Percentiles rank a stretch among this genome's conserved stretches.
Conservation (phyloP, 2,888 invertebrate species). For the Platycheirus rosarum region DNA sequence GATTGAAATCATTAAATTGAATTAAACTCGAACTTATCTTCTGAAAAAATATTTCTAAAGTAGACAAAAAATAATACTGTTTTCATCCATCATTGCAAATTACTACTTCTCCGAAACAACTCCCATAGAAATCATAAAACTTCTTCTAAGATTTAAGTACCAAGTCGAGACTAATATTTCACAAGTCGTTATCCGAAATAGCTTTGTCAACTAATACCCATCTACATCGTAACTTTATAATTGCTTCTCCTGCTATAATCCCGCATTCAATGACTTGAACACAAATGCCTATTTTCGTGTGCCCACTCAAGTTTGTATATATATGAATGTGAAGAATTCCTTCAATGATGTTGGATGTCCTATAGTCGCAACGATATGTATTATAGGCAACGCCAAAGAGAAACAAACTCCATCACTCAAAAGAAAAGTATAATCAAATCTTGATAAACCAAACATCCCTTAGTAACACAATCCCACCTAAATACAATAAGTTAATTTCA, state of each 20-base stretch:
- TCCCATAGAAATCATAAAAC: constrained; percentile 4
- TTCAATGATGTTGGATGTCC: neutral
- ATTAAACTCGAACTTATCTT: neutral
- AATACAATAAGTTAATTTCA: constrained; percentile 74
- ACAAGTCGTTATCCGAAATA: constrained; percentile 37
- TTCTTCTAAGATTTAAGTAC: constrained; percentile 1
- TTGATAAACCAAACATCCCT: constrained; percentile 67
- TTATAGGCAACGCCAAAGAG: constrained; percentile 9
- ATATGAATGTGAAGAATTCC: neutral
- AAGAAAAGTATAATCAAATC: constrained; percentile 67
- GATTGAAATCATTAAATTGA: no score
- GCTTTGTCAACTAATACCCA: constrained; percentile 31
- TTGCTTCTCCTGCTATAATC: constrained; percentile 40
- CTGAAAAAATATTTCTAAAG: neutral
- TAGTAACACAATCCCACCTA: constrained; percentile 69
- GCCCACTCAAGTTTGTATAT: constrained; percentile 26
- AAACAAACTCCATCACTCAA: constrained; percentile 37
- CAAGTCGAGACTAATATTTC: constrained; percentile 37
- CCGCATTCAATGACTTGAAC: constrained; percentile 13
- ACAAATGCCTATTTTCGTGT: constrained; percentile 31
- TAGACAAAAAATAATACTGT: constrained; percentile 6
- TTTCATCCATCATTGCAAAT: constrained; percentile 8
- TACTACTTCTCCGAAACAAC: neutral
- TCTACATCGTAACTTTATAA: constrained; percentile 40
- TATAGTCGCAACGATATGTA: no score